Percentiles rank a stretch among this genome's conserved stretches.
Conservation (phyloP, 2,888 invertebrate species). For the Erpobdella octoculata region DNA sequence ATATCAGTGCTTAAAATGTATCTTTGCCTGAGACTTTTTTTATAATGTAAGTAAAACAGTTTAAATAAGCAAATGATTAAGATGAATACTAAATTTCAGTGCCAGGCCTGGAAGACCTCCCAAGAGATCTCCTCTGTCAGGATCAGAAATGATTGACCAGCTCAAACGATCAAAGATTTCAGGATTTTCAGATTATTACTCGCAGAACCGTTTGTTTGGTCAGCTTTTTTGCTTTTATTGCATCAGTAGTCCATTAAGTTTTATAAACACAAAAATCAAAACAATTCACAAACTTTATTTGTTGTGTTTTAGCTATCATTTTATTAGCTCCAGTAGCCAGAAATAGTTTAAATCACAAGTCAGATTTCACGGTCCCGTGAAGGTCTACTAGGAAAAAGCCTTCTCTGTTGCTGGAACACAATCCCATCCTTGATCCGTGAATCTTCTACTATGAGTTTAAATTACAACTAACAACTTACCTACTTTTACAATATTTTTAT, state of each 20-base stretch:
- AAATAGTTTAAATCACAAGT: not conserved
- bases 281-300: too few species aligned
- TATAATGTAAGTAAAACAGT: not conserved
- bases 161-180: slow-evolving; percentile 30
- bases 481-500: too few species aligned
- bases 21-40: too few species aligned
- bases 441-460: too few species aligned
- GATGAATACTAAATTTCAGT: slow-evolving; percentile 14
- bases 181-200: slow-evolving; percentile 28
- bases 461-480: too few species aligned
- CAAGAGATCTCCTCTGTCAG: slow-evolving; percentile 27
- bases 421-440: too few species aligned
- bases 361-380: not conserved
- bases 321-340: too few species aligned
- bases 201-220: slow-evolving; percentile 29
- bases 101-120: slow-evolving; percentile 32
- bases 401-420: not conserved
- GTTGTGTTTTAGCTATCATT: too few species aligned
- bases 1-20: too few species aligned
- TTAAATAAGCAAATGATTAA: not conserved
- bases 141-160: slow-evolving; percentile 18
- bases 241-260: too few species aligned
- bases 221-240: too few species aligned
- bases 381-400: not conserved
- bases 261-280: too few species aligned